Evolutionary conservation across 1,140 invertebrate species (phyloP).

Genomic region (Ips typographus): DNA sequence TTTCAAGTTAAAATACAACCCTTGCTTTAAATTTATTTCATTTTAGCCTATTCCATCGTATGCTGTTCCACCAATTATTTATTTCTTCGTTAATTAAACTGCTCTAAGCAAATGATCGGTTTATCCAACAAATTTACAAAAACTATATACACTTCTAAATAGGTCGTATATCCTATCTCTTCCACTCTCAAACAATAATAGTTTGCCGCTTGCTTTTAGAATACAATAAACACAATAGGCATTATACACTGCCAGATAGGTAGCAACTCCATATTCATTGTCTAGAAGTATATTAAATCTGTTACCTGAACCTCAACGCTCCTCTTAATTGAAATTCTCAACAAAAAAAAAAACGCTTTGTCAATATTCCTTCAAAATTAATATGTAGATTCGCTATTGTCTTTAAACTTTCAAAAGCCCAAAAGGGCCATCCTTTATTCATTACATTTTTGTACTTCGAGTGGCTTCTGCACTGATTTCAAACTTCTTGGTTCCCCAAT

Average conservation of each 20-base stretch:
- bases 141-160: neutral
- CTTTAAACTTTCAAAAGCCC: no score
- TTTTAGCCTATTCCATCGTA: neutral
- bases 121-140: neutral
- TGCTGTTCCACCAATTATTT: neutral
- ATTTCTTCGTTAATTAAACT: conserved; percentile 3
- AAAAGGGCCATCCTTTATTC: neutral
- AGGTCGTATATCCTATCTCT: conserved; percentile 1
- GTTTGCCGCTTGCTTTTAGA: conserved; percentile 8
- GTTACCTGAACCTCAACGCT: neutral
- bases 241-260: conserved; percentile 14
- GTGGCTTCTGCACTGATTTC: neutral
- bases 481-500: neutral
- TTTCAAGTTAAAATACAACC: neutral
- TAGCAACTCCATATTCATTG: conserved; percentile 2
- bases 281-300: conserved; percentile 7
- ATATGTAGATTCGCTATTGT: no score
- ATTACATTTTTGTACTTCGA: neutral
- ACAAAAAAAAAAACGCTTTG: no score
- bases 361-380: no score
- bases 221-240: conserved; percentile 14
- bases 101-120: neutral
- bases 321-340: no score
- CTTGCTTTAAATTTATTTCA: neutral
- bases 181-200: conserved; percentile 5